These are phyloP conservation scores for Chrysomallon squamiferum DNA, from an alignment of 1,140 invertebrate genomes.

Conservation along the genomic window DNA sequence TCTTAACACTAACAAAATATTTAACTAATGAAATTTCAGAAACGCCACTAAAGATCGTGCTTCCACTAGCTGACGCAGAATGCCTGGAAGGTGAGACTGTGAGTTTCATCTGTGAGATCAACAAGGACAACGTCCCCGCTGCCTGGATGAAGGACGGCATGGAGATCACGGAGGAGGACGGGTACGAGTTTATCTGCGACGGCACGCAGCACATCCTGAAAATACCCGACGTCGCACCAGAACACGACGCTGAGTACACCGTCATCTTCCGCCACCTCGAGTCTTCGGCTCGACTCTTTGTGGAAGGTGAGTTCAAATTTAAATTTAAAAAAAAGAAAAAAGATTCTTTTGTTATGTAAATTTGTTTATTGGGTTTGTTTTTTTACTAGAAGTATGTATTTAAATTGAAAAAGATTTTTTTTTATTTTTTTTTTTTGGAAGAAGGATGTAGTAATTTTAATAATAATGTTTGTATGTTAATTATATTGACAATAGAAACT, in stretches of 20 bases:
- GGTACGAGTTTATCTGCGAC: conserved; percentile 53
- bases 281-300: conserved; percentile 82
- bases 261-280: conserved; percentile 80
- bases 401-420: too few species aligned
- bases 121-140: conserved; percentile 81
- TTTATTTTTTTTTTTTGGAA: too few species aligned
- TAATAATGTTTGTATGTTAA: too few species aligned
- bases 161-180: conserved; percentile 44
- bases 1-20: too few species aligned
- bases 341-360: too few species aligned
- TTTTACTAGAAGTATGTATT: too few species aligned
- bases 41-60: conserved; percentile 40
- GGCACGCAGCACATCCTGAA: conserved; percentile 67
- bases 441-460: too few species aligned
- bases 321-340: too few species aligned
- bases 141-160: conserved; percentile 85
- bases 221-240: conserved; percentile 76
- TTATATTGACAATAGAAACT: too few species aligned
- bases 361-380: too few species aligned
- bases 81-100: conserved; percentile 47
- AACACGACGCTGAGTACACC: conserved; percentile 85
- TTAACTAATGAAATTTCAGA: too few species aligned
- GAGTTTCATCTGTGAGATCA: conserved; percentile 57
- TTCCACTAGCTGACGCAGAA: conserved; percentile 44
- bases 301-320: conserved; percentile 74